Base-by-base conservation (phyloP, 2,888 invertebrate genomes). In the Megamerina dolium region DNA sequence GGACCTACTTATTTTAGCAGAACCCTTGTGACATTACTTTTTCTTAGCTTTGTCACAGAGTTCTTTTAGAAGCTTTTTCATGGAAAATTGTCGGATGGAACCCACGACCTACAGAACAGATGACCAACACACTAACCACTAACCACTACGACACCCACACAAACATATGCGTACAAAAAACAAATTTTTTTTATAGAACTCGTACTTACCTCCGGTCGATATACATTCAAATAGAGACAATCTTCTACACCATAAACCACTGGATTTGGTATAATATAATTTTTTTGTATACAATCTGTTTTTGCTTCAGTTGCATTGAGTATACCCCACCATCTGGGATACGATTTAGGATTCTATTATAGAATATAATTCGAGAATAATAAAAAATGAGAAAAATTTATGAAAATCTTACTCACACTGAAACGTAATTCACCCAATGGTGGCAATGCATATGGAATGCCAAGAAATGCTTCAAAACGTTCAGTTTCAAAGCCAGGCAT, bases 171-270 rank as follows among this genome's bases (percentile, higher is more conserved):
- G n/a, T n/a, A n/a, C n/a, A n/a, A n/a, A n/a, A n/a, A n/a, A n/a
- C n/a, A n/a, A n/a, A n/a, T n/a, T n/a, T n/a, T n/a, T n/a, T n/a
- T n/a, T n/a, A n/a, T n/a, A n/a, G n/a, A 31, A 14, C 30, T 12
- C 5, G 21, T 18, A 48, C 55, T 54, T 40, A 60, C 61, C 41
- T 39, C 47, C 12, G 73, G 74, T 2, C 71, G 66, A 50, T 74
- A 76, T 1, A 77, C 67, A 54, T 77, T 77, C 12, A 77, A 50
- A 45, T 74, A 76, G 6, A 77, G 63, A 41, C 77, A 77, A 54
- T 77, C 76, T 58, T 77, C 77, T 16, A 60, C 57, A 4, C 77
- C 77, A 45, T 66, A 62, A 10, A 74, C 61, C 1, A 52, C 6
- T 0, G 66, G 63, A 9, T 52, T 51, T 3, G 64, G 61, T 39